Evolutionary conservation across 1,140 invertebrate species (phyloP).

Genomic region (Zaprionus kolodkinae): DNA sequence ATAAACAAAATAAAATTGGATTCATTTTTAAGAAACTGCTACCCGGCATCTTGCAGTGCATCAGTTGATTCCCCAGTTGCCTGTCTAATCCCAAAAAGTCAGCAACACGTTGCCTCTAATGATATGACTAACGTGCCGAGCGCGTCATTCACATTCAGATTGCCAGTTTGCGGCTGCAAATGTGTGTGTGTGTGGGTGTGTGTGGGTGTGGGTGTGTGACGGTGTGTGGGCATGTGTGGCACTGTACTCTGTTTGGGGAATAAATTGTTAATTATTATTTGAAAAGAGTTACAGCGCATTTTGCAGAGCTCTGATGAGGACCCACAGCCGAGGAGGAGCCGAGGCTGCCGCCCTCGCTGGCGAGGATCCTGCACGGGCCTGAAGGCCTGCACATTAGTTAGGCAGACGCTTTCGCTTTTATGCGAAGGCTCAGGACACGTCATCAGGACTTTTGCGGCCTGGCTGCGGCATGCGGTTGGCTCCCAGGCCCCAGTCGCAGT

Average conservation of each 20-base stretch:
- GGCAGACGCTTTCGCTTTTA: conserved; percentile 43
- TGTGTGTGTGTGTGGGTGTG: conserved; percentile 4
- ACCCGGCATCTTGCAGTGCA: conserved; percentile 43
- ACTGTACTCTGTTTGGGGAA: conserved; percentile 71
- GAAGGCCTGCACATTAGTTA: conserved; percentile 10
- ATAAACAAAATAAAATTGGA: no score
- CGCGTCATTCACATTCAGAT: conserved; percentile 62
- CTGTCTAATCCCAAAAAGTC: conserved; percentile 67
- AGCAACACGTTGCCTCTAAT: conserved; percentile 82
- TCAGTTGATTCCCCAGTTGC: conserved; percentile 68
- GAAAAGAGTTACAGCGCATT: conserved; percentile 79
- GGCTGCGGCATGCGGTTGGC: conserved; percentile 35
- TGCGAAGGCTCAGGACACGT: conserved; percentile 20
- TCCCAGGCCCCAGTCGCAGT: conserved; percentile 52
- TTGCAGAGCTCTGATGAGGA: conserved; percentile 44
- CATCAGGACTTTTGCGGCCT: conserved; percentile 63
- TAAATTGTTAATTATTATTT: conserved; percentile 83
- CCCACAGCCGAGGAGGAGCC: neutral
- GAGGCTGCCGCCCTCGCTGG: neutral
- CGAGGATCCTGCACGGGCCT: conserved; percentile 12
- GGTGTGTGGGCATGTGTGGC: conserved; percentile 3
- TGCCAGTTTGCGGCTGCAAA: conserved; percentile 37
- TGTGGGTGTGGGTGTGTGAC: conserved; percentile 10
- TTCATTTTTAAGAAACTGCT: no score
- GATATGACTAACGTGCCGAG: conserved; percentile 81